Base-by-base conservation (phyloP, 2,888 invertebrate species). In the Phoenoteleia sp. region DNA sequence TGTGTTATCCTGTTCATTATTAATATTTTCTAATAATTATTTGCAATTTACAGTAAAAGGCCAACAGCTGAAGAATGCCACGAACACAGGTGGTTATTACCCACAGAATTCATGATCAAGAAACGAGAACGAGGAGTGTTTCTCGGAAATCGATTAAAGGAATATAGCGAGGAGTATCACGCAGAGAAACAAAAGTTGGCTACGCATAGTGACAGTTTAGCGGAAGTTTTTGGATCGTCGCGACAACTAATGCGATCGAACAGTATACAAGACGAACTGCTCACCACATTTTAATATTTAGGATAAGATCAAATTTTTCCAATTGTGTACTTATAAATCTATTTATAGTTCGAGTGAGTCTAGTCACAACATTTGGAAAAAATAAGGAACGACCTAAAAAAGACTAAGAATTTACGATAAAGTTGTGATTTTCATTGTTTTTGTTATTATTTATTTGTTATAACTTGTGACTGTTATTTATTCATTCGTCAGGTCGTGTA, bases 1-100 rank as follows among this genome's bases (percentile, higher is more conserved):
- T n/a, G n/a, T n/a, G n/a, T n/a, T n/a, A n/a, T n/a, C n/a, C n/a
- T n/a, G n/a, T n/a, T n/a, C n/a, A n/a, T 17, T 39, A 17, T 42
- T 42, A 42, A 29, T 81, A 71, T 84, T 69, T 81, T 89, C 92
- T 72, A 69, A 7, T 29, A 36, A 23, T 33, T 54, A 66, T 47
- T 15, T n/a, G n/a, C n/a, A 42, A 86, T 94, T 95, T 69, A n/a
- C 91, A 98, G 98, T 88, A 99, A 99, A 96, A 95, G 99, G 91
- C 98, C 99, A 86, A 96, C 97, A 56, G 97, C 98, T 0, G 99
- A 99, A 93, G 99, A 99, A 94, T 98, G 98, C 91, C 96, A 98
- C 93, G 99, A 99, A 93, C 99, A 99, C 94, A 96, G 99, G 93
- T 99, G 99, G 99, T 95, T 99, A 75, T 95, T 98, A 89, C 97